Conservation (phyloP, 2,888 invertebrate species). For the Autographa pulchrina region DNA sequence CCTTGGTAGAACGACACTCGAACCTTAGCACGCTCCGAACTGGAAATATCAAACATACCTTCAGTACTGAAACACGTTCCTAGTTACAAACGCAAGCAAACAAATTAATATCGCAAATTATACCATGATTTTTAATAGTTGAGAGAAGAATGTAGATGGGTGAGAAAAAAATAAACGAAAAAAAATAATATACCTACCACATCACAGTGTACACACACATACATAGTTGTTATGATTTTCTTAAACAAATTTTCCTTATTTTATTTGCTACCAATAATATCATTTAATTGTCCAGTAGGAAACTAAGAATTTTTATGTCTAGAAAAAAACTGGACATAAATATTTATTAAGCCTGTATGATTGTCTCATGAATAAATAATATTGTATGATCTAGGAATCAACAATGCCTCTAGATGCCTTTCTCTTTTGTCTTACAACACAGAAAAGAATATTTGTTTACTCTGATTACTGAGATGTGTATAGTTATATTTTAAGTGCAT, state of each 20-base stretch:
- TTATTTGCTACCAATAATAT: no score
- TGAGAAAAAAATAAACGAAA: no score
- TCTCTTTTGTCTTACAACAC: not conserved
- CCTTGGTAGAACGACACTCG: conserved; percentile 96
- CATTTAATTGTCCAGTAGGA: no score
- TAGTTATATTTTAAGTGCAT: not conserved
- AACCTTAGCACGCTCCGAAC: conserved; percentile 94
- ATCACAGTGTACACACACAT: no score
- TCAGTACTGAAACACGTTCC: conserved; percentile 11
- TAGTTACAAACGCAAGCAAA: conserved; percentile 36
- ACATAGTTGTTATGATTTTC: no score
- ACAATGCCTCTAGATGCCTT: not conserved
- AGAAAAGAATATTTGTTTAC: not conserved
- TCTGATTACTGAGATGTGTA: not conserved
- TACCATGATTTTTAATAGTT: conserved; percentile 6
- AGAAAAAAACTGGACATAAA: not conserved
- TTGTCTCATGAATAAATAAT: not conserved
- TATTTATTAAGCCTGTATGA: not conserved
- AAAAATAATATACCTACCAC: no score
- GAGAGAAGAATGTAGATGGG: no score
- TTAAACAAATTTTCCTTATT: no score
- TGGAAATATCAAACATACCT: conserved; percentile 78
- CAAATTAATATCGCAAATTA: conserved; percentile 12
- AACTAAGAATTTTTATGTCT: no score
- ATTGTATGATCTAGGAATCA: not conserved